Evolutionary conservation across 2,113 vertebrate genomes (phyloP), one percentile per base, ranked within the genome.

Genomic region (Nothobranchius furzeri): DNA sequence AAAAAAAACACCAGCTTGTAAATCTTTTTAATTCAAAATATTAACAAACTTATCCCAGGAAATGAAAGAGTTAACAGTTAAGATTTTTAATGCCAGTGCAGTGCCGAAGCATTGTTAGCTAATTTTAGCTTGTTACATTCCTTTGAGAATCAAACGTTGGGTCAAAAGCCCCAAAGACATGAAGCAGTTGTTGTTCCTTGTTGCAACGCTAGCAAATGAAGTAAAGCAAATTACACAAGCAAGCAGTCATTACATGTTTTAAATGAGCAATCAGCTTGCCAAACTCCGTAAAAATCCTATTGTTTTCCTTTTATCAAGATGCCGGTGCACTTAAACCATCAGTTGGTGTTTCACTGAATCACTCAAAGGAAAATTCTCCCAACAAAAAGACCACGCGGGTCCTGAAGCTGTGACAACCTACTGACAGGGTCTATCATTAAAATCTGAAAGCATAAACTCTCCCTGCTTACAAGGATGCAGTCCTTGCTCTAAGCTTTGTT

Each of bases 381-480:
- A 50, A 50, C 48, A 50, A 50, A 50, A 50, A 50, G 48, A 14
- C 48, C 15, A 69, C 53, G 20, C 37, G 61, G 37, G 55, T 67
- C 50, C 20, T 30, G 46, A 68, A 68, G 63, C 45, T 47, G 53
- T 63, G 70, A 70, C 70, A 58, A 43, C 65, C 45, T 10, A 48
- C 58, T 63, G 49, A 64, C 67, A 71, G 30, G 53, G 53, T 55
- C 43, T 56, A 59, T 64, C 63, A 59, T 53, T 70, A 47, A 62
- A 60, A 61, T 58, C 46, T 14, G 10, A 65, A 77, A 35, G 17
- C 37, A 37, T 14, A 60, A 47, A 35, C 36, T 37, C 66, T 58
- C 52, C 7, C 12, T 25, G 24, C 36, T 50, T 36, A 69, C 52
- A 51, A 30, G 35, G 40, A 55, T 25, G 30, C 24, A 35, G 36